These are phyloP conservation scores for Arion vulgaris DNA, from an alignment of 1,140 invertebrate genomes.

Conservation along the genomic window DNA sequence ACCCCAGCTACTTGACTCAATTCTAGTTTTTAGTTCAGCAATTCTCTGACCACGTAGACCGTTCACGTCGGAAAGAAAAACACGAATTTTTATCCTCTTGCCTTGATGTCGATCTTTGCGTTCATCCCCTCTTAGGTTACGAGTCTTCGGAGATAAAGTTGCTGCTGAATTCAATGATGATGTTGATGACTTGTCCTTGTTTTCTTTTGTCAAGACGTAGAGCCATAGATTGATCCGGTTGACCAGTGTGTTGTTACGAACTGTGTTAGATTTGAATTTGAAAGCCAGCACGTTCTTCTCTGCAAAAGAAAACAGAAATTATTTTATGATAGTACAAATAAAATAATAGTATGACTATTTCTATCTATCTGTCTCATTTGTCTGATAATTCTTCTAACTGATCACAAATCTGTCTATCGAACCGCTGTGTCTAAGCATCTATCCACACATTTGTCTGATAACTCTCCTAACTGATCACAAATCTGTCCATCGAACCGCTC, in stretches of 20 bases:
- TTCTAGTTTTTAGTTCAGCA: neutral
- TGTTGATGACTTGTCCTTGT: neutral
- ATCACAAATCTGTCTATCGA: no score
- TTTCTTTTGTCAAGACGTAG: constrained; percentile 21
- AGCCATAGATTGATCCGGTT: constrained; percentile 4
- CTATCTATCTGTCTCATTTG: no score
- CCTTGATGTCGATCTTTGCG: neutral
- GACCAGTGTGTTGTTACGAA: neutral
- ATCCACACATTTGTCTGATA: no score
- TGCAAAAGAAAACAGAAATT: constrained; percentile 10
- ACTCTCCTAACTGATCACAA: no score
- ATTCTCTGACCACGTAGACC: constrained; percentile 4
- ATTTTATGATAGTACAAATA: no score
- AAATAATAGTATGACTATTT: no score
- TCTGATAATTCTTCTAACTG: no score
- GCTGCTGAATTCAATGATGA: neutral
- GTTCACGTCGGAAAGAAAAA: neutral
- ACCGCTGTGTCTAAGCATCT: no score
- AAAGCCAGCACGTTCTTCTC: constrained; percentile 6
- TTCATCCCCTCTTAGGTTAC: neutral
- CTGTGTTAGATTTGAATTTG: neutral
- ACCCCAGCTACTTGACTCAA: neutral
- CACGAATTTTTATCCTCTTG: constrained; percentile 16
- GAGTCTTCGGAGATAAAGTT: constrained; percentile 3
- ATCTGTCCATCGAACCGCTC: no score